phyloP scores from a whole-genome alignment of 2,113 vertebrate genomes.

The Plotosus lineatus region DNA sequence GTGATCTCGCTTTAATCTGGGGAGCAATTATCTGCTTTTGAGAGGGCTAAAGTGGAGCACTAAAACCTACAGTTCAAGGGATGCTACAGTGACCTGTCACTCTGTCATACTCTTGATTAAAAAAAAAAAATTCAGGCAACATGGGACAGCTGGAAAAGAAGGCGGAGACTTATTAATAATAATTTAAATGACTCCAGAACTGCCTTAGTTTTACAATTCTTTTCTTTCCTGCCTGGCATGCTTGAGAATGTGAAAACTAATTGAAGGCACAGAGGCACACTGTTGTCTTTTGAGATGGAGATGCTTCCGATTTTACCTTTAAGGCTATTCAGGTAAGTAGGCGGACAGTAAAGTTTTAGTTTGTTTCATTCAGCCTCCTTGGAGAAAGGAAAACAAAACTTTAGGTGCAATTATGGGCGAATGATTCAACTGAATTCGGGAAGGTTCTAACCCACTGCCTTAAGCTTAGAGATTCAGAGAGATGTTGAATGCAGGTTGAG shows the following conservation, averaged over 20 bases:
- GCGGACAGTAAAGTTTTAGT: not conserved
- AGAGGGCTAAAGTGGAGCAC: slow-evolving; percentile 36
- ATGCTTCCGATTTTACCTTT: slow-evolving; percentile 5
- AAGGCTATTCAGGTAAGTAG: slow-evolving; percentile 7
- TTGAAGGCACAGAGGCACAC: slow-evolving; percentile 5
- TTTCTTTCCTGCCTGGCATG: slow-evolving; percentile 10
- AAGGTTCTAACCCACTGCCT: not conserved
- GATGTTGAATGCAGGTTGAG: not conserved
- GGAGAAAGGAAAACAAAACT: not conserved
- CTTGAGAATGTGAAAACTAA: slow-evolving; percentile 23
- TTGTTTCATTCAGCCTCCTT: slow-evolving; percentile 5
- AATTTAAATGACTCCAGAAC: slow-evolving; percentile 22
- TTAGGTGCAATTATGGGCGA: not conserved
- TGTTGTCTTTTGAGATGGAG: slow-evolving; percentile 16
- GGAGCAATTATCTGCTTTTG: slow-evolving; percentile 69
- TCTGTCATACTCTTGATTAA: slow-evolving; percentile 40
- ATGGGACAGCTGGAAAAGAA: slow-evolving; percentile 28
- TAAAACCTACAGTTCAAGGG: slow-evolving; percentile 45
- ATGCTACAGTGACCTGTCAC: slow-evolving; percentile 27
- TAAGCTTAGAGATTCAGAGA: not conserved
- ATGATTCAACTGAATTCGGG: not conserved
- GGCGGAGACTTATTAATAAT: slow-evolving; percentile 28
- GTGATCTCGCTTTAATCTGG: slow-evolving; percentile 61
- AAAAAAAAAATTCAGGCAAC: slow-evolving; percentile 37
- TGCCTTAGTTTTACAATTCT: not conserved